Percentiles rank a stretch among this genome's conserved stretches.
Evolutionary conservation across 2,797 vertebrate genomes (phyloP).

Genomic region (Brachymystax lenok): DNA sequence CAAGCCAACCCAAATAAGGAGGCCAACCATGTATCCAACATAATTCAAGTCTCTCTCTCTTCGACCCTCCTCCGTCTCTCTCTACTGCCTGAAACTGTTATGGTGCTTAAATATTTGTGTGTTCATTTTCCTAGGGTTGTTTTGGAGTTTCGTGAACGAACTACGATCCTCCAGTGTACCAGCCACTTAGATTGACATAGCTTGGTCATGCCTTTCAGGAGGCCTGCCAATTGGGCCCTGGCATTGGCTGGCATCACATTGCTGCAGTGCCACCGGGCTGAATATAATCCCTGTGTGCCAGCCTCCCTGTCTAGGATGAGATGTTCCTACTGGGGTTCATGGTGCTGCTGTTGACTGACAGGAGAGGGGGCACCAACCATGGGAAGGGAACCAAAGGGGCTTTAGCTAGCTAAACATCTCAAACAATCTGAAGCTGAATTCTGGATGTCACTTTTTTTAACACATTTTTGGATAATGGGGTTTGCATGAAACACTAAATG

Average conservation of each 20-base stretch:
- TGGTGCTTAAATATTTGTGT: slow-evolving; percentile 19
- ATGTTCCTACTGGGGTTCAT: slow-evolving; percentile 27
- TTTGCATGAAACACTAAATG: neutral
- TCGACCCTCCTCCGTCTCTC: slow-evolving; percentile 7
- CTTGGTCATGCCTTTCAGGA: slow-evolving; percentile 27
- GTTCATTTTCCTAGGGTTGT: neutral
- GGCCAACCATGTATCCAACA: slow-evolving; percentile 49
- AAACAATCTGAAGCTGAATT: neutral
- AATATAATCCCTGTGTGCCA: slow-evolving; percentile 44
- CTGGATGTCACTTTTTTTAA: neutral
- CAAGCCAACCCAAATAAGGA: slow-evolving; percentile 59
- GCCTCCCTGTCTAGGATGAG: slow-evolving; percentile 33
- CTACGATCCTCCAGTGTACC: neutral
- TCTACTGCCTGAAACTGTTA: slow-evolving; percentile 18
- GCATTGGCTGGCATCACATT: slow-evolving; percentile 22
- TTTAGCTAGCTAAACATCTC: neutral
- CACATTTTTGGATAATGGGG: neutral
- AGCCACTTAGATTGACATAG: slow-evolving; percentile 7
- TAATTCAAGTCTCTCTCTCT: slow-evolving; percentile 18
- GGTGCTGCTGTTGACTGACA: slow-evolving; percentile 24
- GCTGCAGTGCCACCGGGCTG: slow-evolving; percentile 30
- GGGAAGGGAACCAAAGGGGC: slow-evolving; percentile 7
- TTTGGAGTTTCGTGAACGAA: neutral
- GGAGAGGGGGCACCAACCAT: slow-evolving; percentile 12
- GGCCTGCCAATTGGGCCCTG: slow-evolving; percentile 34